Evolutionary conservation across 2,113 vertebrate genomes (phyloP).

Genomic region (Neogale vison): DNA sequence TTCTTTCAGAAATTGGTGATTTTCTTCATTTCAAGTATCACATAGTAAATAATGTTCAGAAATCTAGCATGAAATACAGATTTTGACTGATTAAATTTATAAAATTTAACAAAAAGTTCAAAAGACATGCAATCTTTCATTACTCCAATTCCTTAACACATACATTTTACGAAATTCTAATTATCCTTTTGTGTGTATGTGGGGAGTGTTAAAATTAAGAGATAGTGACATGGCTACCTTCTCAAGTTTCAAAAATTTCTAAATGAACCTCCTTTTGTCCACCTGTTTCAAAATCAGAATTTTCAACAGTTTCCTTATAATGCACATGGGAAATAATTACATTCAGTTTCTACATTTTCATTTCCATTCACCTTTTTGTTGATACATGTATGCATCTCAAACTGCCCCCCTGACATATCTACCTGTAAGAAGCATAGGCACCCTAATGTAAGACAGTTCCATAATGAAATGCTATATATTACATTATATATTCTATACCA

Average conservation of each 20-base stretch:
- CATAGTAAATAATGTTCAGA: background rate
- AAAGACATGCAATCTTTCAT: background rate
- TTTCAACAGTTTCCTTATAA: background rate
- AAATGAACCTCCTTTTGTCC: background rate
- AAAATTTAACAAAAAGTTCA: conserved; percentile 12
- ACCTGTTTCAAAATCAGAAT: background rate
- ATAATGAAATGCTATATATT: background rate
- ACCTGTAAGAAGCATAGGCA: background rate
- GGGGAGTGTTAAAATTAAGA: background rate
- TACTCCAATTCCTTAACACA: background rate
- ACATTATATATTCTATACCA: background rate
- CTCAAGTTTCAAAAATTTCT: conserved; percentile 18
- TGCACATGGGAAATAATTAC: background rate
- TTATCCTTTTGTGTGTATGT: background rate
- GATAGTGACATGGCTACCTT: background rate
- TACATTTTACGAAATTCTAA: background rate
- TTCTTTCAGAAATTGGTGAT: conserved; percentile 30
- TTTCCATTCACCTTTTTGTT: background rate
- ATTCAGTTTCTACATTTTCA: background rate
- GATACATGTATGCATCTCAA: background rate
- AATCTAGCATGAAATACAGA: background rate
- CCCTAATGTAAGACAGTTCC: background rate
- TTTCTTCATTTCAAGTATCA: conserved; percentile 21
- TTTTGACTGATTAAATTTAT: background rate
- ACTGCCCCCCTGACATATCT: background rate